Conservation (phyloP, 2,888 invertebrate species). For the Villa cingulata region DNA sequence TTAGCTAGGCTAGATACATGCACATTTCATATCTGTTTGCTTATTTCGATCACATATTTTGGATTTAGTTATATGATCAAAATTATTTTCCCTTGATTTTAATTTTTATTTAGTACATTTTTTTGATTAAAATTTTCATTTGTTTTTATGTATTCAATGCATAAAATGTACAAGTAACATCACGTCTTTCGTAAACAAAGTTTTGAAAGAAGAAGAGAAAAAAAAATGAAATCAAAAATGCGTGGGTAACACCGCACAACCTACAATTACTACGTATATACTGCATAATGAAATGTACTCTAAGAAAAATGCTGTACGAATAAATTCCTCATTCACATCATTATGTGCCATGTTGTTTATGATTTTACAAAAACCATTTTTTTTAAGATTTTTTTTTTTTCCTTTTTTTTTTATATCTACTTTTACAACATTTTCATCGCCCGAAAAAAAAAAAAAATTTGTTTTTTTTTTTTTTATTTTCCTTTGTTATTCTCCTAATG, state of each 20-base stretch:
- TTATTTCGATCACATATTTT: too few species aligned
- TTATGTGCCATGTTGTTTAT: constrained; percentile 3
- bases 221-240: constrained; percentile 2
- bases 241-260: constrained; percentile 8
- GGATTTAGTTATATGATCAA: too few species aligned
- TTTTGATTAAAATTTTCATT: not conserved
- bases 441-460: too few species aligned
- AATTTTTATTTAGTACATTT: too few species aligned
- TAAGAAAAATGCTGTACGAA: not conserved
- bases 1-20: too few species aligned
- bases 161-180: not conserved
- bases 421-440: not conserved
- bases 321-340: not conserved
- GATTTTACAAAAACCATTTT: not conserved
- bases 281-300: too few species aligned
- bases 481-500: constrained; percentile 6
- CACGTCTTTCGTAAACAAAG: not conserved
- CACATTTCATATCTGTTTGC: too few species aligned
- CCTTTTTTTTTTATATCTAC: not conserved
- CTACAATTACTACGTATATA: constrained; percentile 6
- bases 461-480: constrained; percentile 1
- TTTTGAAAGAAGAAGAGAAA: not conserved
- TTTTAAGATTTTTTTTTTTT: not conserved
- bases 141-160: constrained; percentile 2
- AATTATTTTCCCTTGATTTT: too few species aligned